Evolutionary conservation across 2,797 vertebrate species (phyloP), one percentile per base, ranked within the genome.

Genomic region (Rhinichthys osculus): DNA sequence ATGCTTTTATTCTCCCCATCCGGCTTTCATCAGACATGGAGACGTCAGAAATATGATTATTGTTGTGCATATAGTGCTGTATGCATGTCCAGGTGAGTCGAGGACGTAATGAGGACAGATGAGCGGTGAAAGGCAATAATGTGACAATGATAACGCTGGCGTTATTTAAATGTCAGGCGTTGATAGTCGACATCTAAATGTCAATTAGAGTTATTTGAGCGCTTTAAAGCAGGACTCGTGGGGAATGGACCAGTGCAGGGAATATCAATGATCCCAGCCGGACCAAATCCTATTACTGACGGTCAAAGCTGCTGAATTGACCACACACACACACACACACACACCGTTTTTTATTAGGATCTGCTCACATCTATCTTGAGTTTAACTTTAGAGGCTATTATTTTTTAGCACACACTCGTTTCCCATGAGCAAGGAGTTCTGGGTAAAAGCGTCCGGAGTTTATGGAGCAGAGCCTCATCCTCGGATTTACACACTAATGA

Each of bases 221-320:
- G 66, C 80, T 81, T 38, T 86, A 50, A 59, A 73, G 87, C 87
- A 54, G 87, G 86, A 88, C 89, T 86, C 82, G 86, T 86, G 81
- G 90, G 92, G 91, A 93, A 93, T 89, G 92, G 90, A 92, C 89
- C 87, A 78, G 89, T 13, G 87, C 88, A 87, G 90, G 87, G 92
- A 94, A 94, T 93, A 93, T 87, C 89, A 94, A 94, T 93, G 47
- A 50, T 50, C 47, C 47, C 47, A 5, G 38, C 50, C 30, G n/a
- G n/a, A 13, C 1, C 23, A 74, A 69, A 70, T 72, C 62, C 73
- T 35, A 30, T 67, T 38, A 57, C 44, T 27, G 70, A 59, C 17
- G 82, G 42, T 47, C 59, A 67, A 77, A 78, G 62, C 35, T 74
- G 77, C 70, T 74, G 67, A 73, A 62, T 47, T 69, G 80, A 83